Conservation (phyloP, 2,797 vertebrate species). For the Rhincodon typus region DNA sequence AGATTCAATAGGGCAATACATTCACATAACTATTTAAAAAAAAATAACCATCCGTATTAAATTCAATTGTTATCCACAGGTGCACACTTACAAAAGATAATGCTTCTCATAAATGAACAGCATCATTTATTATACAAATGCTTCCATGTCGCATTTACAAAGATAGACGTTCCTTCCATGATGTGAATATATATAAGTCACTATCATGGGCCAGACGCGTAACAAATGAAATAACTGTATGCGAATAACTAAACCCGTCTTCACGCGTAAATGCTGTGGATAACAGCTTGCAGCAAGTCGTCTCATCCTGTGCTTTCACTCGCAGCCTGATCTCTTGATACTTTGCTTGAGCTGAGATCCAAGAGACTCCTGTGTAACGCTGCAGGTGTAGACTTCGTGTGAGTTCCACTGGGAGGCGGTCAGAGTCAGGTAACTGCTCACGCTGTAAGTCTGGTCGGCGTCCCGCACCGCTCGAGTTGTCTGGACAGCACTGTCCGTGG, state of each 20-base stretch:
- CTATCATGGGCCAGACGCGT: neutral
- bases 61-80: neutral
- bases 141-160: neutral
- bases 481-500: rapidly evolving
- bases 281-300: neutral
- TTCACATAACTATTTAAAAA: no score
- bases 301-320: neutral
- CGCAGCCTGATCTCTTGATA: neutral
- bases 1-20: neutral
- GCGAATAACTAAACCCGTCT: neutral
- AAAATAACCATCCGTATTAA: neutral
- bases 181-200: neutral
- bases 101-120: neutral
- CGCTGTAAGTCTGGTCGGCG: slow-evolving; percentile 45
- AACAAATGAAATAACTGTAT: neutral
- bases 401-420: rapidly evolving
- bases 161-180: no score
- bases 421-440: slow-evolving; percentile 46
- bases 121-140: neutral
- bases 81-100: neutral
- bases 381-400: rapidly evolving
- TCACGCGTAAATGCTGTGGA: neutral
- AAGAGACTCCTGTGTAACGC: slow-evolving; percentile 42
- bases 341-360: neutral
- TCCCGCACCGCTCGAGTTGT: slow-evolving; percentile 23